phyloP scores from a whole-genome alignment of 2,888 invertebrate genomes.

The Papilio protenor region DNA sequence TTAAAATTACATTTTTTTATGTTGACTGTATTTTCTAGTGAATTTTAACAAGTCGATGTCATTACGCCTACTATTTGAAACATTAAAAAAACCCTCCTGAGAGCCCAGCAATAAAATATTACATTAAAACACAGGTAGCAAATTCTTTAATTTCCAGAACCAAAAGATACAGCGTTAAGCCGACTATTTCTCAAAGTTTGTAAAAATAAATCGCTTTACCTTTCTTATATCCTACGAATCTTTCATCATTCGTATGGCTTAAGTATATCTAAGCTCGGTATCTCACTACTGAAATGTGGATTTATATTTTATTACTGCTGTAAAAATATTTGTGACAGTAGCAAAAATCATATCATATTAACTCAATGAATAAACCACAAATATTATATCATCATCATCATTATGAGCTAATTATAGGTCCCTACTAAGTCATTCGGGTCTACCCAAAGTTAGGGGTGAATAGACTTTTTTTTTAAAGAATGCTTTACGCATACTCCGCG shows the following conservation, averaged over 20 bases:
- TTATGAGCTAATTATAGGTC: no score
- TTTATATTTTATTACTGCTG: slow-evolving; percentile 11
- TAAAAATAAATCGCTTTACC: slow-evolving; percentile 28
- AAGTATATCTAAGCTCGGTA: slow-evolving; percentile 2
- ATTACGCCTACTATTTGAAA: no score
- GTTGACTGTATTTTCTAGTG: no score
- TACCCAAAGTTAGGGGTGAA: no score
- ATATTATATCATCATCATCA: no score
- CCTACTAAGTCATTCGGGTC: no score
- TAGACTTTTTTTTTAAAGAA: no score
- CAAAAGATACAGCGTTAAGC: background rate
- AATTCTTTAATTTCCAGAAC: background rate
- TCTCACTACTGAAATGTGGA: slow-evolving; percentile 17
- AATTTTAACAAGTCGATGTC: no score
- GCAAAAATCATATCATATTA: background rate
- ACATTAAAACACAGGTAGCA: background rate
- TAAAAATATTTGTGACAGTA: background rate
- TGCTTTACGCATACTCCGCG: no score
- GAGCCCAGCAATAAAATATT: no score
- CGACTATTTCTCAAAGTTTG: slow-evolving; percentile 27
- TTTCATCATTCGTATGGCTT: slow-evolving; percentile 33
- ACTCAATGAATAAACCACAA: background rate
- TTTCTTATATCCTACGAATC: slow-evolving; percentile 27
- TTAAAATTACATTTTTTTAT: no score
- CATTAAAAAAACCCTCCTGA: no score